Conservation (phyloP, 2,113 vertebrate species). For the Dicrurus megarhynchus region DNA sequence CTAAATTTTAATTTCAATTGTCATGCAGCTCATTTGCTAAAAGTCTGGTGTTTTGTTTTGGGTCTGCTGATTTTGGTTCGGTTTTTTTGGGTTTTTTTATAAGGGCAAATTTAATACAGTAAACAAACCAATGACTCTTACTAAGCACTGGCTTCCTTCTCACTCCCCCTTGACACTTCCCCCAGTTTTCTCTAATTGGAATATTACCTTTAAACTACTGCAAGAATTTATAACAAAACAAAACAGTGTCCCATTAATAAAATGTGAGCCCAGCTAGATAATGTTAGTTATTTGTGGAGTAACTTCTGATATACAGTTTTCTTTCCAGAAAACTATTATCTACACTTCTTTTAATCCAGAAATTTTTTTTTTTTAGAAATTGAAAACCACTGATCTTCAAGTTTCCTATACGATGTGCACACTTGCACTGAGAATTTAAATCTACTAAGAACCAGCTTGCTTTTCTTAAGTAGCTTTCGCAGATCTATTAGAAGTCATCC, state of each 20-base stretch:
- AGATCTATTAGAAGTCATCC: background rate
- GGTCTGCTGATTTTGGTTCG: background rate
- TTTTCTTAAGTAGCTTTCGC: background rate
- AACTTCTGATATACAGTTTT: conserved; percentile 55
- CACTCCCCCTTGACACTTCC: background rate
- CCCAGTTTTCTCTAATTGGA: background rate
- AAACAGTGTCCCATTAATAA: conserved; percentile 62
- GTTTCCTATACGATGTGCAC: background rate
- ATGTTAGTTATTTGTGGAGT: conserved; percentile 36
- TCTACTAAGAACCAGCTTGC: background rate
- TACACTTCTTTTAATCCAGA: conserved; percentile 43
- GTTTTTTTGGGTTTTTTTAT: too few species aligned
- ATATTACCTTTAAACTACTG: background rate
- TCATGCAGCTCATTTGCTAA: background rate
- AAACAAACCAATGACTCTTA: background rate
- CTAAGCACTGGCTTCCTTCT: background rate
- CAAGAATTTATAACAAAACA: background rate
- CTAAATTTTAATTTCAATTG: background rate
- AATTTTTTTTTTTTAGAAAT: background rate
- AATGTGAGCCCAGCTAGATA: conserved; percentile 44
- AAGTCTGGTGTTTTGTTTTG: background rate
- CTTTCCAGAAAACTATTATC: conserved; percentile 74
- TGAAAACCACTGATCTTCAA: background rate
- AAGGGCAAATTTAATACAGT: background rate
- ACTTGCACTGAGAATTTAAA: background rate